Base-by-base conservation (phyloP, 2,888 invertebrate species). In the Bibio marci region DNA sequence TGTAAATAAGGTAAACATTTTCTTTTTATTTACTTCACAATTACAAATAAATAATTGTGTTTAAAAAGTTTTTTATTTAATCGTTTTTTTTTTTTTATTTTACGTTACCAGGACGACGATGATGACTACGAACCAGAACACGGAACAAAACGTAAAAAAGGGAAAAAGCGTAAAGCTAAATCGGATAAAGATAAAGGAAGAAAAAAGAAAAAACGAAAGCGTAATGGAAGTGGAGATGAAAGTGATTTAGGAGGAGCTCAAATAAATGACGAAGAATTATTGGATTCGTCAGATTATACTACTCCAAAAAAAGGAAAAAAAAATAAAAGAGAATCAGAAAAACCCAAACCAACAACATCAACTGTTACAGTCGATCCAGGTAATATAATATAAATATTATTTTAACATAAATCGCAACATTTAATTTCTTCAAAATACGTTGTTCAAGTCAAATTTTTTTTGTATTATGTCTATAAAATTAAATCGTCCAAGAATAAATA, bases 151-250 rank as follows among this genome's bases (percentile, higher is more conserved):
- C 85, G 86, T 64, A 91, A 91, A 56, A 90, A 91, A 53, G 90
- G 88, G 18, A 92, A 92, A 61, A 94, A 94, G 58, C 73, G 92
- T 54, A 91, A 90, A 66, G 83, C 80, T 39, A 73, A 80, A 50
- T 81, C 87, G 51, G 90, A 90, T 58, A 87, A 88, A 59, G 90
- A 87, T 55, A 88, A 87, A 48, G 86, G 86, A 59, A 87, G 88
- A 64, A 87, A 88, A 65, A 90, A 90, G 73, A 90, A 88, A 68
- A 87, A 87, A 70, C 79, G 85, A 60, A 80, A 77, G 65, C 88
- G 86, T 71, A 85, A 86, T 63, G 88, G 88, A 48, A 88, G 87
- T 61, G 83, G 79, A 52, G 79, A 85, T 74, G 85, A 86, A 47
- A 85, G 83, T 52, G 83, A 85, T 45, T 80, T 76, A 55, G 75